Percentiles rank a stretch among this genome's conserved stretches.
These are phyloP conservation scores for Drosophila stalkeri DNA, from an alignment of 2,888 invertebrate species.

Conservation along the genomic window DNA sequence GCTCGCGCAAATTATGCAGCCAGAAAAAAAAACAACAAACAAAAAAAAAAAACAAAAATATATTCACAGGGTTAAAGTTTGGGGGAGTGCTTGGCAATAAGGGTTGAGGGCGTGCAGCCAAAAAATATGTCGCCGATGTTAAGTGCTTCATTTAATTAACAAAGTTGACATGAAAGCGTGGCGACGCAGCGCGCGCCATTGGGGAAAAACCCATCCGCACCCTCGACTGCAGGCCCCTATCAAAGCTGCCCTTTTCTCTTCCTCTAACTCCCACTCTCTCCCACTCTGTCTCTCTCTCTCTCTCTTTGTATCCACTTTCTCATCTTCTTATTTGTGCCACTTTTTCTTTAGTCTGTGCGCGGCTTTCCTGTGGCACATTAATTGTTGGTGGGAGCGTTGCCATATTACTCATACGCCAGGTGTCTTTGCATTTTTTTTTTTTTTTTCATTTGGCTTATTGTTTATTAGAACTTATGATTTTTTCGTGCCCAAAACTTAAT, in stretches of 20 bases:
- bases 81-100: not conserved
- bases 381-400: slow-evolving; percentile 44
- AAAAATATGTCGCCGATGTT: slow-evolving; percentile 72
- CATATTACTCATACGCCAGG: slow-evolving; percentile 65
- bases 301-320: slow-evolving; percentile 1
- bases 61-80: slow-evolving; percentile 14
- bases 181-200: slow-evolving; percentile 20
- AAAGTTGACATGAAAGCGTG: slow-evolving; percentile 76
- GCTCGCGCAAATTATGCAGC: slow-evolving; percentile 66
- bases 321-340: slow-evolving; percentile 1
- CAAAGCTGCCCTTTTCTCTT: not conserved
- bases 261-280: not conserved
- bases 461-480: slow-evolving; percentile 14
- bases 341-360: not conserved
- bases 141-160: slow-evolving; percentile 81
- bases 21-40: slow-evolving; percentile 10
- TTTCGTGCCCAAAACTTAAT: slow-evolving; percentile 9
- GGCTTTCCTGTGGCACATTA: slow-evolving; percentile 36
- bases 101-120: slow-evolving; percentile 18
- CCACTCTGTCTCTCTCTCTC: not conserved
- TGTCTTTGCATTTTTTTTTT: slow-evolving; percentile 24
- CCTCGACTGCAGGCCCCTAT: slow-evolving; percentile 15
- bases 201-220: slow-evolving; percentile 51
- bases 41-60: slow-evolving; percentile 14
- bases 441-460: slow-evolving; percentile 26